phyloP scores from a whole-genome alignment of 2,113 vertebrate species.

The Microcebus griseorufus region DNA sequence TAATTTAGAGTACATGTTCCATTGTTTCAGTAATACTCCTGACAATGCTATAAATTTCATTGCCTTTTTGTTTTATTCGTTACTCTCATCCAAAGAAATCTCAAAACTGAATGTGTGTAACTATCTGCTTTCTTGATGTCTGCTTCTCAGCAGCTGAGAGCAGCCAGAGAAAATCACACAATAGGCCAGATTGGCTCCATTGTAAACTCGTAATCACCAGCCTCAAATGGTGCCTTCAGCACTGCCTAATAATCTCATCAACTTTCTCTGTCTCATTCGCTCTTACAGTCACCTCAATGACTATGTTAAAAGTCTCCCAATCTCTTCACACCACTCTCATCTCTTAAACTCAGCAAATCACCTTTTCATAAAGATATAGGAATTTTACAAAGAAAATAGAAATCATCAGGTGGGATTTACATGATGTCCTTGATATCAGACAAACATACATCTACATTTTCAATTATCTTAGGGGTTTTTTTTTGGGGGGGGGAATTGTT shows the following conservation, averaged over 20 bases:
- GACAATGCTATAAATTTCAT: not conserved
- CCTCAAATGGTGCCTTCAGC: not conserved
- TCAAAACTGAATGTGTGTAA: not conserved
- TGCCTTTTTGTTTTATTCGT: slow-evolving; percentile 32
- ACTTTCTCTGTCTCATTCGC: not conserved
- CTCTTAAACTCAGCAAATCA: slow-evolving; percentile 9
- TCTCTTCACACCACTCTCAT: not conserved
- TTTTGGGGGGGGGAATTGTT: no score
- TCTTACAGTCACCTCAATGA: not conserved
- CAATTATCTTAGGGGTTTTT: not conserved
- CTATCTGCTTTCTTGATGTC: not conserved
- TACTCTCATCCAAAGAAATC: not conserved
- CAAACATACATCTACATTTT: not conserved
- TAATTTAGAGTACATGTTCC: not conserved
- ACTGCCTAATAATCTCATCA: not conserved
- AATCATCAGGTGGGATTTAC: not conserved
- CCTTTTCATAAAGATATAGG: not conserved
- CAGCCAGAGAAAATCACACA: not conserved
- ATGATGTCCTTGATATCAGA: slow-evolving; percentile 1
- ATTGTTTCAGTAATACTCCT: not conserved
- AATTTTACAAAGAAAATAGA: not conserved
- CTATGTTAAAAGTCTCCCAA: not conserved
- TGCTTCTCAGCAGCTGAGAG: not conserved
- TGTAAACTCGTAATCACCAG: not conserved
- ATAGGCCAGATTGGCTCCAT: not conserved